Evolutionary conservation across 2,888 invertebrate species (phyloP), one percentile per base, ranked within the genome.

Genomic region (Luffia ferchaultella): DNA sequence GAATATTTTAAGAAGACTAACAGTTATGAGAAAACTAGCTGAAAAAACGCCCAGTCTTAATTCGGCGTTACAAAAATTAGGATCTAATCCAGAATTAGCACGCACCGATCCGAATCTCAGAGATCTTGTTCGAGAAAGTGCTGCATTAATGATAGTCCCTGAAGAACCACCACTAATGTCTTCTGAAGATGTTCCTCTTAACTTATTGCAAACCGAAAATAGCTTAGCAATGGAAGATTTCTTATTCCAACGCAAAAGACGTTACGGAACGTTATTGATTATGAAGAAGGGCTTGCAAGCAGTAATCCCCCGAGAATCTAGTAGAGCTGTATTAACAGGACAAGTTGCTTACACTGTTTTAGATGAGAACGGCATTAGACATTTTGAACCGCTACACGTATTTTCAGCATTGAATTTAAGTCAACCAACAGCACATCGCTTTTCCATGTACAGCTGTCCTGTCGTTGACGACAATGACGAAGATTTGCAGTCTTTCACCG

Each of bases 171-270:
- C 86, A 2, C 61, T 89, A 15, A 69, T 86, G 60, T 88, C 88
- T 42, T 91, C 92, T 1, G 87, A 84, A 54, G 91, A 91, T 55
- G 87, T 92, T n/a, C 92, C 93, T 15, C 70, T 88, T 2, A 86
- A 87, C 51, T 70, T 92, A 19, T 84, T 92, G 52, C 86, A 87
- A 58, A 86, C 87, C 2, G 88, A 90, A 61, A 92, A 92, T 61
- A 86, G 88, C 60, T 72, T 92, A n/a, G 92, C 91, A 0, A 90
- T 92, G 76, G 91, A 92, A 73, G 91, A 92, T 58, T 91, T 89
- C 61, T 70, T 92, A 46, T 84, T 90, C 57, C 85, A 87, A 62
- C 78, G 86, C 56, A 86, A 86, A 55, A 86, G 85, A 55, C 60
- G 70, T 16, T 83, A 85, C 0, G 88, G 88, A 9, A 87, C 90